Conservation (phyloP, 2,888 invertebrate genomes). For the Troilus luridus region DNA sequence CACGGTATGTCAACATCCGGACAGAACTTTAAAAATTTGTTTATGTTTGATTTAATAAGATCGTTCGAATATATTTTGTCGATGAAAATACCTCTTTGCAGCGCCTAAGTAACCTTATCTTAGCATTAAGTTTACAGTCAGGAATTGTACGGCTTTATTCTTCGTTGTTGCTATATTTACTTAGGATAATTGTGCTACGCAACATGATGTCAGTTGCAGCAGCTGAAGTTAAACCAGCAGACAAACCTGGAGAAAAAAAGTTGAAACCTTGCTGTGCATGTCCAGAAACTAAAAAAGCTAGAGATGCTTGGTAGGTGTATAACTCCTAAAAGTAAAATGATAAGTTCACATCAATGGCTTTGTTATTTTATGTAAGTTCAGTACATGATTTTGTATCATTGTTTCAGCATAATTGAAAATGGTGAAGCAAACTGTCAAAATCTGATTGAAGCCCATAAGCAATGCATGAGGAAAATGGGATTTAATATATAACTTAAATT, state of each 20-base stretch:
- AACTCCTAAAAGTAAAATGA: background rate
- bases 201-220: conserved; percentile 58
- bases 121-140: background rate
- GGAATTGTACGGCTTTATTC: background rate
- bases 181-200: background rate
- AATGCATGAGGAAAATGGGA: conserved; percentile 95
- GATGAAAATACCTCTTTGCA: background rate
- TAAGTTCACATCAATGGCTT: background rate
- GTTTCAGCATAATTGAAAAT: conserved; percentile 87
- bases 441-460: conserved; percentile 95
- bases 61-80: background rate
- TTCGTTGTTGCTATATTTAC: background rate
- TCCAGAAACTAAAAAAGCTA: conserved; percentile 91
- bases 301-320: conserved; percentile 88
- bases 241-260: conserved; percentile 73
- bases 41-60: too few species aligned
- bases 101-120: background rate
- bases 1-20: too few species aligned
- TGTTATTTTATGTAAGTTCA: background rate
- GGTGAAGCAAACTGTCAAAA: conserved; percentile 92
- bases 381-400: conserved; percentile 61
- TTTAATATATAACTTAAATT: conserved; percentile 86
- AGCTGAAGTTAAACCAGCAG: conserved; percentile 55
- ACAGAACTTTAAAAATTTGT: too few species aligned
- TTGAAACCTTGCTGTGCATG: conserved; percentile 97